A percentile compares a stretch with the other conserved stretches of the same genome.
These are phyloP conservation scores for Sialia sialis DNA, from an alignment of 2,113 vertebrate genomes.

Conservation along the genomic window DNA sequence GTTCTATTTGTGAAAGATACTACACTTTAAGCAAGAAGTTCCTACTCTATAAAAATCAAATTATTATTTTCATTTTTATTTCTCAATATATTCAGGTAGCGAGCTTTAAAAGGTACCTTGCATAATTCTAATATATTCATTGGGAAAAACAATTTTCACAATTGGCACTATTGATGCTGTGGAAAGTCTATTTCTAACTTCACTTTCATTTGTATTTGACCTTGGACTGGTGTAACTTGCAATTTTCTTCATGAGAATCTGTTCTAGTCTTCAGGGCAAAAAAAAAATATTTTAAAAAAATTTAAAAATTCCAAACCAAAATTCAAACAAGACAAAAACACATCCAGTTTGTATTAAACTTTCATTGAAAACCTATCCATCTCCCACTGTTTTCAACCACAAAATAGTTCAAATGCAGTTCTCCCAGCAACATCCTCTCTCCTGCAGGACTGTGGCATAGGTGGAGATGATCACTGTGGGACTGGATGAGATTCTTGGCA, in stretches of 20 bases:
- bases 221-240: background rate
- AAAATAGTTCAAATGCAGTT: background rate
- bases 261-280: background rate
- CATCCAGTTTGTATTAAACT: background rate
- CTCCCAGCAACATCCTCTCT: background rate
- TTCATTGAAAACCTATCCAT: background rate
- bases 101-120: background rate
- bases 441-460: background rate
- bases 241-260: background rate
- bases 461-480: background rate
- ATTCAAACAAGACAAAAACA: background rate
- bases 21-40: background rate
- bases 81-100: background rate
- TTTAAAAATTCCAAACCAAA: background rate
- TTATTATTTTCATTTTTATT: background rate
- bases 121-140: background rate
- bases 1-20: background rate
- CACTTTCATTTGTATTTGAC: background rate
- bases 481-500: background rate
- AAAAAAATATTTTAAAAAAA: background rate
- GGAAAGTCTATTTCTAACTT: background rate
- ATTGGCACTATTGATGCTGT: background rate
- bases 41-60: background rate
- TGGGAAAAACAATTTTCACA: background rate
- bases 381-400: background rate